Conservation (phyloP, 1,140 invertebrate genomes). For the Araneus ventricosus region DNA sequence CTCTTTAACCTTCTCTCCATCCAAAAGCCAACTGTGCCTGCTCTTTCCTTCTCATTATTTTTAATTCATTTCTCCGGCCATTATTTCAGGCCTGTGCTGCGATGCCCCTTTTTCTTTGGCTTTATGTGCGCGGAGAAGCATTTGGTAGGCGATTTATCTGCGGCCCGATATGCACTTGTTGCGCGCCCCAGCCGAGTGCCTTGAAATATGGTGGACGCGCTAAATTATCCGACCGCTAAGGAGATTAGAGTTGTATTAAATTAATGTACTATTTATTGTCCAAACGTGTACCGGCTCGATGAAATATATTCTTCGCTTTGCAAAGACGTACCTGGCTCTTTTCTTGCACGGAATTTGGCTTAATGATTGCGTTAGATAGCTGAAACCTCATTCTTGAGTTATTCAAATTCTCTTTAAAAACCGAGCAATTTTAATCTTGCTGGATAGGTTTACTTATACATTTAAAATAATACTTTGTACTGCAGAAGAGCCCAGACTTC, state of each 20-base stretch:
- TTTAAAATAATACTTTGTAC: too few relatives aligned
- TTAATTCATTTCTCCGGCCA: conserved; percentile 74
- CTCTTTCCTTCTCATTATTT: conserved; percentile 67
- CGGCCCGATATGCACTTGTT: conserved; percentile 68
- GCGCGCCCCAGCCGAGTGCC: conserved; percentile 44
- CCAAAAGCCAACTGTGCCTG: conserved; percentile 55
- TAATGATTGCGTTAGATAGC: too few relatives aligned
- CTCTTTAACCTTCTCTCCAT: conserved; percentile 64
- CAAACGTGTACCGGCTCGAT: conserved; percentile 8
- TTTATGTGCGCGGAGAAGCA: conserved; percentile 62
- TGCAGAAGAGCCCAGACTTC: too few relatives aligned
- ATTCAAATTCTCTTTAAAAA: too few relatives aligned
- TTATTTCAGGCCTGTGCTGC: conserved; percentile 64
- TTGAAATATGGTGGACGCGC: conserved; percentile 47
- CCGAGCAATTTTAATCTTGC: too few relatives aligned
- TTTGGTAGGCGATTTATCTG: conserved; percentile 70
- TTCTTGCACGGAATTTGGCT: too few relatives aligned
- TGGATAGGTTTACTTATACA: too few relatives aligned
- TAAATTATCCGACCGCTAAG: conserved; percentile 67
- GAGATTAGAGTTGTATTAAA: conserved; percentile 69
- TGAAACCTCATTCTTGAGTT: too few relatives aligned
- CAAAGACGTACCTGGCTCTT: too few relatives aligned
- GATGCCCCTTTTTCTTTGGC: conserved; percentile 41
- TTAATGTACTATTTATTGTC: conserved; percentile 65
- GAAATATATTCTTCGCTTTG: too few relatives aligned